These are phyloP conservation scores for Daubentonia madagascariensis DNA, from an alignment of 2,113 vertebrate species.

Conservation along the genomic window DNA sequence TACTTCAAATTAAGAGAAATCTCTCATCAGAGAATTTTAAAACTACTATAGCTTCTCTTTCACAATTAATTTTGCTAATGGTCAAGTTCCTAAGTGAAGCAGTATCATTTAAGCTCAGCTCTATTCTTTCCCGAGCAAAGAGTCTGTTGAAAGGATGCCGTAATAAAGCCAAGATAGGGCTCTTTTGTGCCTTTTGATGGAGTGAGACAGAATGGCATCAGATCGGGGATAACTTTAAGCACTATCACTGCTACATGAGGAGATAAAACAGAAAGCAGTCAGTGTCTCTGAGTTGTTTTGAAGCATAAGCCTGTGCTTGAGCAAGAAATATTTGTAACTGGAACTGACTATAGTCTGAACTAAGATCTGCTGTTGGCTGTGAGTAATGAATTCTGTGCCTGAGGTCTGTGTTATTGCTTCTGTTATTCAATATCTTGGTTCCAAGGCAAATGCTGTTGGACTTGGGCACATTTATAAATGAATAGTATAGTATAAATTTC, in stretches of 20 bases:
- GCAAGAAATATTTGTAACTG: conserved; percentile 48
- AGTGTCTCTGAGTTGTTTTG: conserved; percentile 49
- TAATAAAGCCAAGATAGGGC: conserved; percentile 39
- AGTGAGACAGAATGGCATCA: conserved; percentile 61
- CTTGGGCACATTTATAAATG: not conserved
- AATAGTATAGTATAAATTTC: not conserved
- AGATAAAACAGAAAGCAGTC: conserved; percentile 65
- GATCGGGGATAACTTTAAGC: conserved; percentile 60
- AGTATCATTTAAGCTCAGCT: not conserved
- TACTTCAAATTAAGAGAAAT: conserved; percentile 36
- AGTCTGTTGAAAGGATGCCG: not conserved
- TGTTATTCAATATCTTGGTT: conserved; percentile 33
- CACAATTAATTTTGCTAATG: conserved; percentile 9
- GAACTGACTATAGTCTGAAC: not conserved
- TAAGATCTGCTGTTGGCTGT: not conserved
- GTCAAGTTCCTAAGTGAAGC: conserved; percentile 34
- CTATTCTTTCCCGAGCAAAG: conserved; percentile 33
- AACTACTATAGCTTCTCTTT: not conserved
- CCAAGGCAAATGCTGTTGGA: not conserved
- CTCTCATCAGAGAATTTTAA: conserved; percentile 46
- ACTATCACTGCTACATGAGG: conserved; percentile 48
- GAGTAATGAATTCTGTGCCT: not conserved
- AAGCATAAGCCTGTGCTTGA: conserved; percentile 35
- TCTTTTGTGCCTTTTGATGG: conserved; percentile 58
- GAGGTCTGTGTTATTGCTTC: not conserved